These are phyloP conservation scores for Stenurella melanura DNA, from an alignment of 2,888 invertebrate species.

Conservation along the genomic window DNA sequence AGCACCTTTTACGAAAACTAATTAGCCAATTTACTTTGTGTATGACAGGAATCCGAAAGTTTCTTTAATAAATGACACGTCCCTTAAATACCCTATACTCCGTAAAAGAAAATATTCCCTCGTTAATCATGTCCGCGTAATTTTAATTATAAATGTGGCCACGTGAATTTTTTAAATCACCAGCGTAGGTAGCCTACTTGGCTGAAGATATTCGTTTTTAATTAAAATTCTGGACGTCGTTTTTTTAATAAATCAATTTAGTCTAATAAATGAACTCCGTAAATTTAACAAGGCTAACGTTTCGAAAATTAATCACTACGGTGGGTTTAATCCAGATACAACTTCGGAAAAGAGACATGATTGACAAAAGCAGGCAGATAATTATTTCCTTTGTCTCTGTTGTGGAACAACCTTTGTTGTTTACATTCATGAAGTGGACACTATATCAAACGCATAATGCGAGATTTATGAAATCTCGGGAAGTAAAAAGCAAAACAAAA, in stretches of 20 bases:
- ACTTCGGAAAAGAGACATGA: constrained; percentile 25
- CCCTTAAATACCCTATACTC: neutral
- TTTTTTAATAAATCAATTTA: constrained; percentile 29
- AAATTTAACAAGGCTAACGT: constrained; percentile 8
- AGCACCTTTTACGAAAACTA: too few relatives aligned
- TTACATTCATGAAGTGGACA: neutral
- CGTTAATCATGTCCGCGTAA: neutral
- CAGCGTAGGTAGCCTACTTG: constrained; percentile 9
- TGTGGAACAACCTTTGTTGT: neutral
- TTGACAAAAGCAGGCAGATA: constrained; percentile 25
- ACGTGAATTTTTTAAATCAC: neutral
- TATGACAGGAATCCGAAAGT: too few relatives aligned
- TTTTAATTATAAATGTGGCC: neutral
- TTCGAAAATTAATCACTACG: constrained; percentile 27
- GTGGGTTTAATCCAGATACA: constrained; percentile 19
- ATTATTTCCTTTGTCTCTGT: constrained; percentile 19
- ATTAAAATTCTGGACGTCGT: constrained; percentile 13
- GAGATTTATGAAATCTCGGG: neutral
- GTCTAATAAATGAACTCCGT: constrained; percentile 20
- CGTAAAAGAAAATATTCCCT: neutral
- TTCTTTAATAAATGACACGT: too few relatives aligned
- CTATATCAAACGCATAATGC: neutral
- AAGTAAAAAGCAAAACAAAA: too few relatives aligned
- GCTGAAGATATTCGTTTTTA: constrained; percentile 8
- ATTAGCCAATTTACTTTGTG: too few relatives aligned